Base-by-base conservation (phyloP, 2,113 vertebrate species). In the Xenotilapia flavipinnis region DNA sequence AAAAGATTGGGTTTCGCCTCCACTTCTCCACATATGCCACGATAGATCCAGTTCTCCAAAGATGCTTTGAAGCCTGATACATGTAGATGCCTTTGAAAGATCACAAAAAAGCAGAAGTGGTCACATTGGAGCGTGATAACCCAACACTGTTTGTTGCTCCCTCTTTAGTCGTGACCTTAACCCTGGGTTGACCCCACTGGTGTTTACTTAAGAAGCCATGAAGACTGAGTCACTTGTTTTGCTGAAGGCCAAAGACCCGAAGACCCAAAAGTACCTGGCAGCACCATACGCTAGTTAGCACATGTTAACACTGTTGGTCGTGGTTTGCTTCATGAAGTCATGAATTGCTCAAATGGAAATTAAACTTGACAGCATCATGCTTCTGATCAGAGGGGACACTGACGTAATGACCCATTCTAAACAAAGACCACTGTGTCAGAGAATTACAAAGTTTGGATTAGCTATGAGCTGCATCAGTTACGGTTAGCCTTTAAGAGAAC, bases 51-150 rank as follows among this genome's bases (percentile, higher is more conserved):
- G 7, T 42, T 17, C 47, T 86, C 81, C 40, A 11, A 56, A 90
- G 89, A 79, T 8, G 80, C 87, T 95, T 95, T 96, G 94, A 96
- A 95, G 90, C 90, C 81, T 88, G 92, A 95, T 94, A 93, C 90
- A 93, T 94, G 87, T 93, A 92, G 82, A 86, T 83, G 86, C 81
- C 87, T 94, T 92, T 93, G 93, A 93, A 56, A 77, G 80, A 70
- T 47, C 81, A 42, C 68, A 83, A 83, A 82, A 90, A 90, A 31
- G 31, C 80, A 83, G 60, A 91, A 87, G 82, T 91, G 91, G 85
- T 68, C 91, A 84, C 38, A 81, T 89, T 88, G 85, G 85, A 87
- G 49, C 13, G 3, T 65, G 92, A 83, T 82, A 88, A 87, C 65
- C 79, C 79, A 79, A 68, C 38, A 21, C 47, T 81, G 86, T 81